A percentile compares a stretch with the other conserved stretches of the same genome.
phyloP scores from a whole-genome alignment of 2,797 vertebrate species.

The Gymnothorax javanicus region DNA sequence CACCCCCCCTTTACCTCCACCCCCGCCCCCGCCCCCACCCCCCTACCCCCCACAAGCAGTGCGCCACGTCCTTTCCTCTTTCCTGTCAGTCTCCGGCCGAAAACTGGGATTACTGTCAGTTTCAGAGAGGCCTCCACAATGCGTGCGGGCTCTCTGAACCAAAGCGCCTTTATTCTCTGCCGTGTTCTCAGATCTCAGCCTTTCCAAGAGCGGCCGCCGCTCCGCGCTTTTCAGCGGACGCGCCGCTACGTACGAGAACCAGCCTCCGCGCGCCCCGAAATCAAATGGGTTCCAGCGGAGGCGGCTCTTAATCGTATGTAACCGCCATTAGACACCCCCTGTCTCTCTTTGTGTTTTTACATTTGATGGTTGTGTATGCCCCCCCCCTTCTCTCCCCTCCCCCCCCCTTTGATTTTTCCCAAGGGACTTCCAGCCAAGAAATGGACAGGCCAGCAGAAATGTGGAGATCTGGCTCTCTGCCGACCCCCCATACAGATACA shows the following conservation, averaged over 20 bases:
- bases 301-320: constrained; percentile 66
- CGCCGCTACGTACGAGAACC: not conserved
- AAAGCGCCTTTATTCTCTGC: constrained; percentile 61
- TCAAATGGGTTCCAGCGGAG: constrained; percentile 60
- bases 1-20: constrained; percentile 36
- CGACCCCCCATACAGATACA: constrained; percentile 35
- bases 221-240: not conserved
- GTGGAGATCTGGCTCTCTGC: constrained; percentile 68
- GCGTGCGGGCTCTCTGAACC: constrained; percentile 54
- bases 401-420: constrained; percentile 70
- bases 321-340: constrained; percentile 59
- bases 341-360: constrained; percentile 60
- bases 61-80: constrained; percentile 68
- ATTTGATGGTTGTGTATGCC: constrained; percentile 58
- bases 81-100: constrained; percentile 72
- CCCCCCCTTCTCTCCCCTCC: constrained; percentile 39
- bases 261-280: constrained; percentile 44
- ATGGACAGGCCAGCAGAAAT: constrained; percentile 75
- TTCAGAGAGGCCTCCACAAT: constrained; percentile 65
- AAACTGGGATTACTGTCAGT: constrained; percentile 78
- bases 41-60: constrained; percentile 55
- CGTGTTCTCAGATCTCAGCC: constrained; percentile 55
- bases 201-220: constrained; percentile 6
- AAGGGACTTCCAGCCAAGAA: constrained; percentile 72
- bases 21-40: constrained; percentile 32